phyloP scores from a whole-genome alignment of 1,140 invertebrate species.

The Oppia nitens region DNA sequence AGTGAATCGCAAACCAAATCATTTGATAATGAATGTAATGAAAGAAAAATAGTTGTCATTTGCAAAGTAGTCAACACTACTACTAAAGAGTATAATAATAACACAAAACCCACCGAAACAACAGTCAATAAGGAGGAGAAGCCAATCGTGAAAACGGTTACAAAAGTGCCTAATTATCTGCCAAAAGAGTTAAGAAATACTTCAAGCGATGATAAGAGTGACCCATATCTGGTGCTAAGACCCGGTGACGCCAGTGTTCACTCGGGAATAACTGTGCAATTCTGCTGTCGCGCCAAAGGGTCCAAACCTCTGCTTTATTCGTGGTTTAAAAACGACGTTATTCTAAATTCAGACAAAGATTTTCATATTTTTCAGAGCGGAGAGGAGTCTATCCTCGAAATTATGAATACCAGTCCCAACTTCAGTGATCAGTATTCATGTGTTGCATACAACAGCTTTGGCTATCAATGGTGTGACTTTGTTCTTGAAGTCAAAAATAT shows the following conservation, averaged over 20 bases:
- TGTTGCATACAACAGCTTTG: slow-evolving; percentile 19
- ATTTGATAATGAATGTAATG: no score
- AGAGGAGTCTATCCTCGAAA: slow-evolving; percentile 15
- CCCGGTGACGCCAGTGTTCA: slow-evolving; percentile 11
- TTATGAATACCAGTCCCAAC: slow-evolving; percentile 15
- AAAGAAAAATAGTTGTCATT: no score
- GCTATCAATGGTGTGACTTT: slow-evolving; percentile 21
- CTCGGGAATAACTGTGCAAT: slow-evolving; percentile 11
- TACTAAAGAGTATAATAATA: no score
- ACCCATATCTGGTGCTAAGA: slow-evolving; percentile 8
- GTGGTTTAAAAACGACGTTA: slow-evolving; percentile 12
- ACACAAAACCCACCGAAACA: background rate
- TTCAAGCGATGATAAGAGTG: background rate
- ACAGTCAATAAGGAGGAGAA: background rate
- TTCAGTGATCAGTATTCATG: slow-evolving; percentile 21
- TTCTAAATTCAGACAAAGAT: background rate
- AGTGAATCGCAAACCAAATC: no score
- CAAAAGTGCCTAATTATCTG: slow-evolving; percentile 14
- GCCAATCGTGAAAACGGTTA: background rate
- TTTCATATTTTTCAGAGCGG: background rate
- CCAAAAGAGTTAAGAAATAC: slow-evolving; percentile 8
- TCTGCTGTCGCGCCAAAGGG: slow-evolving; percentile 11
- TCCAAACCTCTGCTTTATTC: slow-evolving; percentile 8
- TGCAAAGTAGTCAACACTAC: background rate
- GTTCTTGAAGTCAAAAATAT: slow-evolving; percentile 22